phyloP scores from a whole-genome alignment of 2,888 invertebrate species.

The Drosophila koepferae region DNA sequence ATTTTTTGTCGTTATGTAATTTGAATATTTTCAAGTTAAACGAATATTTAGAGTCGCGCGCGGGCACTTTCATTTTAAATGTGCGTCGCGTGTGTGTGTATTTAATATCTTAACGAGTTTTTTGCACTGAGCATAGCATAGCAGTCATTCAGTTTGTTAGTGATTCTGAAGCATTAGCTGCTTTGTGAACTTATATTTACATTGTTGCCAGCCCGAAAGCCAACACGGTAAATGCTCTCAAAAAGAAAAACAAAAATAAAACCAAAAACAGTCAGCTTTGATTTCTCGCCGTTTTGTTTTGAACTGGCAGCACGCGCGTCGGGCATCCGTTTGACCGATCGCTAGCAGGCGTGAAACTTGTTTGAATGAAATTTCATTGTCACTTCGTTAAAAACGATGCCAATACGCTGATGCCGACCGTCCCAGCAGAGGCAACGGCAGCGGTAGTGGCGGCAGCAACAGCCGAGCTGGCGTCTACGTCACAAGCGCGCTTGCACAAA shows the following conservation, averaged over 20 bases:
- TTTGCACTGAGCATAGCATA: constrained; percentile 25
- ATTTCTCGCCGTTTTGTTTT: constrained; percentile 41
- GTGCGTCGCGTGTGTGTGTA: constrained; percentile 16
- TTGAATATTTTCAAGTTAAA: constrained; percentile 83
- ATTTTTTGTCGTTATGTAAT: constrained; percentile 80
- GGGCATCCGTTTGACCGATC: constrained; percentile 69
- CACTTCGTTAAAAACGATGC: constrained; percentile 64
- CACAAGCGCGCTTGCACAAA: constrained; percentile 64
- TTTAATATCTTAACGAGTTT: constrained; percentile 26
- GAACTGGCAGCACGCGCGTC: constrained; percentile 32
- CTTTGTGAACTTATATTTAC: constrained; percentile 35
- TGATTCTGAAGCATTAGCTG: constrained; percentile 11
- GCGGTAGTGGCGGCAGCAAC: constrained; percentile 28
- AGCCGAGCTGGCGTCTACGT: constrained; percentile 60
- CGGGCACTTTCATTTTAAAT: constrained; percentile 79
- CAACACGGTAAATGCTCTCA: constrained; percentile 33
- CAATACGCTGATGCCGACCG: constrained; percentile 37
- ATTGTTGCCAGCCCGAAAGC: constrained; percentile 20
- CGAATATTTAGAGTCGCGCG: constrained; percentile 79
- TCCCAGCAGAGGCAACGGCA: constrained; percentile 11
- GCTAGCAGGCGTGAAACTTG: constrained; percentile 73
- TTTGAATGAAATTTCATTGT: constrained; percentile 80
- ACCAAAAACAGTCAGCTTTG: constrained; percentile 29
- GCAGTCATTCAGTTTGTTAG: constrained; percentile 29
- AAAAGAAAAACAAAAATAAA: background rate